Conservation (phyloP, 2,113 vertebrate species). For the Motacilla alba region DNA sequence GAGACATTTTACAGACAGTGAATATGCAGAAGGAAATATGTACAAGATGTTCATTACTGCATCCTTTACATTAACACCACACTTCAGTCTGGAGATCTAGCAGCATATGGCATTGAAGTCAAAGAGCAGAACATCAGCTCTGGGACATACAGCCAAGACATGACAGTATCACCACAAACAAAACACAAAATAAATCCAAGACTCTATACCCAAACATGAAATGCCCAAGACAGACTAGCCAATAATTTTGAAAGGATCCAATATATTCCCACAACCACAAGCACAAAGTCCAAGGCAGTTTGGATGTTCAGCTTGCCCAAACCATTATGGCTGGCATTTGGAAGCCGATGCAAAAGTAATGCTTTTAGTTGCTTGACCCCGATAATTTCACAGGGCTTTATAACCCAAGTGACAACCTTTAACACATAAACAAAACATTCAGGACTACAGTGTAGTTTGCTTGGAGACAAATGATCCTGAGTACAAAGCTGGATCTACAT, state of each 20-base stretch:
- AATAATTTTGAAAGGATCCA: constrained; percentile 38
- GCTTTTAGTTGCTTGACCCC: constrained; percentile 29
- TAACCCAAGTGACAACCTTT: constrained; percentile 50
- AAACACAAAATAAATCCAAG: background rate
- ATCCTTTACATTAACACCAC: background rate
- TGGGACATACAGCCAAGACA: background rate
- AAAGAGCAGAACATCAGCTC: background rate
- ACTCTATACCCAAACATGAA: constrained; percentile 2
- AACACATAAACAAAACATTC: constrained; percentile 30
- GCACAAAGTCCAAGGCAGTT: constrained; percentile 34
- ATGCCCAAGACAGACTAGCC: constrained; percentile 15
- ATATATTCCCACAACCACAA: constrained; percentile 41
- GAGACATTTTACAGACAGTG: background rate
- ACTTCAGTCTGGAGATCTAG: background rate
- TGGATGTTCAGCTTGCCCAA: constrained; percentile 14
- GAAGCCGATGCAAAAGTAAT: background rate
- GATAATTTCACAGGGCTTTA: constrained; percentile 30
- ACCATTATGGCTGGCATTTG: constrained; percentile 2
- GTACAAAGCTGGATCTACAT: constrained; percentile 18
- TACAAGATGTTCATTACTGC: constrained; percentile 31
- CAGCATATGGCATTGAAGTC: background rate
- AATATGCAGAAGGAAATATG: constrained; percentile 21
- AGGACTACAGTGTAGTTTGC: background rate
- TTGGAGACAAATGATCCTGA: background rate
- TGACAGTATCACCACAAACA: constrained; percentile 4